Base-by-base conservation (phyloP, 2,797 vertebrate genomes). In the Pangasius sanitwongsei region DNA sequence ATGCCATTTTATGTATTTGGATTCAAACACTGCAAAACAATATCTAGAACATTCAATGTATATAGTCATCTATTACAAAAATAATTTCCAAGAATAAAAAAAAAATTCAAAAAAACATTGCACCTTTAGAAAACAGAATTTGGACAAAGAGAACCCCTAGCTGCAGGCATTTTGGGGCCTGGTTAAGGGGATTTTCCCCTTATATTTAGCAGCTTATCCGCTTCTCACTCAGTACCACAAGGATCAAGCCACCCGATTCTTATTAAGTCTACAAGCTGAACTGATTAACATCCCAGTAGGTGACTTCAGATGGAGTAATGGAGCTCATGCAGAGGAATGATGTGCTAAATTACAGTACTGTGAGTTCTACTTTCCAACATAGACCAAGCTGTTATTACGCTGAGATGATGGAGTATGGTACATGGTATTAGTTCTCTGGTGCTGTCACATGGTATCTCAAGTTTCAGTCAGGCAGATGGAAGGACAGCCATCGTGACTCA, bases 151-250 rank as follows among this genome's bases (percentile, higher is more conserved):
- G 91, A 31, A n/a, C 88, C 91, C 92, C 86, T 89, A 91, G 90
- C 87, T 93, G 65, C 80, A 92, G 86, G 89, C 92, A 89, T 90
- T 88, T 91, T 88, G 93, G 89, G 94, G 95, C 94, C 94, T 87
- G 1, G 55, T 88, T 87, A 90, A 82, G 92, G 93, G 92, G 88
- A 91, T 91, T 91, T 93, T 93, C 92, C 89, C 89, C 85, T 88
- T 86, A 74, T 91, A 87, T 91, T 91, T 92, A 75, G 70, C 84
- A 92, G 91, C 83, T 90, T 69, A 93, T 85, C 89, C 69, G 23
- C 78, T 20, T 88, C 65, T 90, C 16, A 55, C 57, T 82, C 23
- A 53, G 16, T 61, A 83, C 28, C 69, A 34, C n/a, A 63, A 57
- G 41, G 57, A 53, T 74, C 69, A 55, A 85, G 23, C 48, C 8